These are phyloP conservation scores for Aeoliscus strigatus DNA, from an alignment of 2,797 vertebrate genomes.

Conservation along the genomic window DNA sequence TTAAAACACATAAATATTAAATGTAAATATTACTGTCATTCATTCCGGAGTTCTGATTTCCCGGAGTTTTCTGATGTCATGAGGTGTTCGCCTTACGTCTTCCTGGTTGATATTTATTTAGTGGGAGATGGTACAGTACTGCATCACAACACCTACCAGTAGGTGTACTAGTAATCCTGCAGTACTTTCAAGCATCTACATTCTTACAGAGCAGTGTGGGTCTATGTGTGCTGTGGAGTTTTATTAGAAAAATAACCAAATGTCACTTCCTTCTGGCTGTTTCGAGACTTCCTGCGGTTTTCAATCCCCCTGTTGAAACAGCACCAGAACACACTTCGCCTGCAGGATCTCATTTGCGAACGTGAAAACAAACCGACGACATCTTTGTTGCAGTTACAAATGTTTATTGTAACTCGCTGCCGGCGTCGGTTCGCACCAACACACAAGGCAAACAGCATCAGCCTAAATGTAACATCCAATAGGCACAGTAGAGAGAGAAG, in stretches of 20 bases:
- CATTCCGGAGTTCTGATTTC: no score
- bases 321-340: not conserved
- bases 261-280: constrained; percentile 6
- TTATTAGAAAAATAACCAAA: not conserved
- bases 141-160: no score
- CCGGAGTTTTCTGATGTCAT: no score
- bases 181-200: no score
- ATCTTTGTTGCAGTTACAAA: constrained; percentile 16
- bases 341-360: constrained; percentile 1
- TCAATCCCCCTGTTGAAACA: constrained; percentile 9
- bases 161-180: no score
- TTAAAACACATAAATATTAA: no score
- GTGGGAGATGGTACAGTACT: no score
- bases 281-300: constrained; percentile 7
- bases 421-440: constrained; percentile 3
- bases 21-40: no score
- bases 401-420: constrained; percentile 20
- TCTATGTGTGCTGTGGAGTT: not conserved
- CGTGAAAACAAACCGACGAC: constrained; percentile 16
- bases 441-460: constrained; percentile 14
- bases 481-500: constrained; percentile 8
- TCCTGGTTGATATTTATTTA: no score
- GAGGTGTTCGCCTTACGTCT: no score
- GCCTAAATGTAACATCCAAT: constrained; percentile 6
- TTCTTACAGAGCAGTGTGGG: not conserved